Base-by-base conservation (phyloP, 1,140 invertebrate genomes). In the Plectrocnemia conspersa region DNA sequence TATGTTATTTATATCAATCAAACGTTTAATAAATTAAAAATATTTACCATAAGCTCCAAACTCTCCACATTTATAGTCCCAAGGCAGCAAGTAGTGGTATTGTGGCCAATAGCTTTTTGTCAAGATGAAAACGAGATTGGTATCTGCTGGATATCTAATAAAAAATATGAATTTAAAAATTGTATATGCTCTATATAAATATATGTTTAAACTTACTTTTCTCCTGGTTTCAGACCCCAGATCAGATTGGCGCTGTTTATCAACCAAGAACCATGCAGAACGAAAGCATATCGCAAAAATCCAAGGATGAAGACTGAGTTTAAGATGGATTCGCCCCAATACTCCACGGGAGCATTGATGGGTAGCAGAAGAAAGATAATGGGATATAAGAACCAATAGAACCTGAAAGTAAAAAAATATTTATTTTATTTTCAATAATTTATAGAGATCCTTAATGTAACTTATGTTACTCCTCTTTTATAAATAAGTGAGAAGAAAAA, bases 21-120 rank as follows among this genome's bases (percentile, higher is more conserved):
- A 16, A 11, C 27, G 2, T 13, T 29, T 13, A 35, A 19, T 13
- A 15, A 9, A 38, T 38, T 38, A 11, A 11, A 15, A 11, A 19
- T 9, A 55, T 66, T 66, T 63, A 75, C 80, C 79, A 62, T 91
- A 91, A 23, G 77, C 77, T 0, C 88, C 87, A 49, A 79, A 89
- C 71, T 91, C 88, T 6, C 82, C 82, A 11, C 77, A 82, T 64
- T 86, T 85, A 67, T 86, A 90, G 56, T 91, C 88, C 72, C 80
- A 82, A 0, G 86, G 83, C 2, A 86, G 63, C 1, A 88, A 61
- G 56, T 91, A 89, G 61, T 91, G 88, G 58, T 88, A 91, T 45
- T 85, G 81, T 0, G 81, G 77, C 88, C 87, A 90, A 59, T 83
- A 82, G 1, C 79, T 83, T 63, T 85, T 86, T 0, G 75, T 81